These are phyloP conservation scores for Paracentrotus lividus DNA, from an alignment of 53 echinoderm and acorn worm species.

Conservation along the genomic window DNA sequence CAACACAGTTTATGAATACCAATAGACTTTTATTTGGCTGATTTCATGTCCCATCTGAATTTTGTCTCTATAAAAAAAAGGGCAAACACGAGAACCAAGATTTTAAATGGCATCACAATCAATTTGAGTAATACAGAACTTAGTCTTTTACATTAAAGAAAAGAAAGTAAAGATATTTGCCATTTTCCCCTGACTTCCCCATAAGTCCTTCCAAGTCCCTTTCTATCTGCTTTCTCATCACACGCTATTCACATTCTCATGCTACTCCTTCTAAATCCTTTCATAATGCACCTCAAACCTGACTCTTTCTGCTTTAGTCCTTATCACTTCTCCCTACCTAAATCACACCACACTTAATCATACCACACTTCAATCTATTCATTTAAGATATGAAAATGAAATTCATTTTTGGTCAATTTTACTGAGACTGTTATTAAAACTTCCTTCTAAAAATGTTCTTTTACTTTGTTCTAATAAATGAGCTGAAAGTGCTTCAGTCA, in stretches of 20 bases:
- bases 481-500: neutral
- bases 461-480: neutral
- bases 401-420: neutral
- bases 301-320: neutral
- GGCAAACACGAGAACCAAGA: neutral
- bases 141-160: neutral
- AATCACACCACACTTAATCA: neutral
- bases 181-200: neutral
- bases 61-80: neutral
- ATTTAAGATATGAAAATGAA: neutral
- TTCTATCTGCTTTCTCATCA: neutral
- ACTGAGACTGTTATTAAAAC: neutral
- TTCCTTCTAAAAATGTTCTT: neutral
- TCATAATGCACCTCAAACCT: neutral
- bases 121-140: neutral
- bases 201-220: neutral
- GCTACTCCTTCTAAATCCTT: neutral
- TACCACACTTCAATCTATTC: neutral
- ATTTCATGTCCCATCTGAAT: neutral
- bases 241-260: neutral
- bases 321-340: neutral
- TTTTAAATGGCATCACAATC: neutral
- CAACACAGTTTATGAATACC: neutral
- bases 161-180: neutral
- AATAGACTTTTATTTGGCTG: neutral